Conservation (phyloP, 2,113 vertebrate species). For the Hoplias malabaricus region DNA sequence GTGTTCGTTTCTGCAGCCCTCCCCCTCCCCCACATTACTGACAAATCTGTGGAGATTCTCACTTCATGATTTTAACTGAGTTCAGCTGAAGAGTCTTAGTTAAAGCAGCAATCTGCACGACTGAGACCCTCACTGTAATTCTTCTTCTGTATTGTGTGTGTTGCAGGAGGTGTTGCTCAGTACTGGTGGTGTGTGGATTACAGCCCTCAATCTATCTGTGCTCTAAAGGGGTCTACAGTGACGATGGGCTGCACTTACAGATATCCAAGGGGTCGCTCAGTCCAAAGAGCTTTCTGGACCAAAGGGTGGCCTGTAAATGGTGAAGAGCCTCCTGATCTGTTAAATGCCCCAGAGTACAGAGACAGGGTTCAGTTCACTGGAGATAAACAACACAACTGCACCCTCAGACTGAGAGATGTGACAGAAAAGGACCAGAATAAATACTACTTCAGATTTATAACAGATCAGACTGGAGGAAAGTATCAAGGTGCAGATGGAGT, state of each 20-base stretch:
- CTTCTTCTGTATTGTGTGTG: no score
- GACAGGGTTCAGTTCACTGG: not conserved
- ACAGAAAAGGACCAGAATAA: not conserved
- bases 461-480: not conserved
- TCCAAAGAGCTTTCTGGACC: conserved; percentile 18
- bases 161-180: no score
- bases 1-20: no score
- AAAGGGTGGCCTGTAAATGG: not conserved
- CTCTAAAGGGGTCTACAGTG: not conserved
- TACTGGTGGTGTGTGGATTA: not conserved
- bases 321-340: conserved; percentile 4
- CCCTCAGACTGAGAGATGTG: not conserved
- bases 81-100: no score
- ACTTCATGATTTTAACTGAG: no score
- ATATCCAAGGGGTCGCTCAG: not conserved
- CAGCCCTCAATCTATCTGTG: not conserved
- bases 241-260: not conserved
- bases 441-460: not conserved
- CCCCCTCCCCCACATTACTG: no score
- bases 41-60: no score
- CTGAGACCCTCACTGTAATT: no score
- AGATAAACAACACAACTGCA: not conserved
- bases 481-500: not conserved
- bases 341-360: not conserved
- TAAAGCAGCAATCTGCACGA: no score